phyloP scores from a whole-genome alignment of 2,113 vertebrate genomes.

The Oxyruncus cristatus region DNA sequence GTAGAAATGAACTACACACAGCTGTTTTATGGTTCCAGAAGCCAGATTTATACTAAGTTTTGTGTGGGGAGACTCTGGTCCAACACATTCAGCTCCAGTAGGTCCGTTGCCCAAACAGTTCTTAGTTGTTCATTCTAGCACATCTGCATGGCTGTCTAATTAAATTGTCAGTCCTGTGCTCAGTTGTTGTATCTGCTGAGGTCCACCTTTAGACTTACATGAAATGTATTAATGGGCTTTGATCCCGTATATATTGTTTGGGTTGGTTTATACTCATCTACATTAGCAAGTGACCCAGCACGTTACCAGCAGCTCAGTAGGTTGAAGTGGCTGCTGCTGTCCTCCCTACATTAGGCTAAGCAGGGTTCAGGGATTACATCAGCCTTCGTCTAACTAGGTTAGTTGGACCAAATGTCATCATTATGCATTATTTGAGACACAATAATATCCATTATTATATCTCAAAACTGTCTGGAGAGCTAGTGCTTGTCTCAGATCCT shows the following conservation, averaged over 20 bases:
- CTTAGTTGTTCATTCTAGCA: background rate
- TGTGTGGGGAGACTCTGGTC: background rate
- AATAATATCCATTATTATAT: background rate
- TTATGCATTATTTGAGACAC: background rate
- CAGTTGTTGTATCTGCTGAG: background rate
- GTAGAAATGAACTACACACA: background rate
- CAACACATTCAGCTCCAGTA: background rate
- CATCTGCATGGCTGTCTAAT: background rate
- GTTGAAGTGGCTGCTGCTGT: background rate
- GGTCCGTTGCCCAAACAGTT: background rate
- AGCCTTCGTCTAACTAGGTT: background rate
- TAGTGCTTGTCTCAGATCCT: background rate
- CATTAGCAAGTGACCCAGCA: background rate
- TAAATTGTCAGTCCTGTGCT: background rate
- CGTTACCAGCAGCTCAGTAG: background rate
- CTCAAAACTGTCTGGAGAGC: background rate
- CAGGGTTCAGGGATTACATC: background rate
- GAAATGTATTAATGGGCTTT: background rate
- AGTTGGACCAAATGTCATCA: background rate
- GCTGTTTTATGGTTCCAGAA: background rate
- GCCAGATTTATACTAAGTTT: background rate
- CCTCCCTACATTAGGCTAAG: rapidly evolving
- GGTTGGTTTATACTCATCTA: background rate
- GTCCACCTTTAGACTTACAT: background rate
- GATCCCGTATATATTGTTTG: background rate